These are phyloP conservation scores for Oreochromis grahami DNA, from an alignment of 2,797 vertebrate genomes.

Conservation along the genomic window DNA sequence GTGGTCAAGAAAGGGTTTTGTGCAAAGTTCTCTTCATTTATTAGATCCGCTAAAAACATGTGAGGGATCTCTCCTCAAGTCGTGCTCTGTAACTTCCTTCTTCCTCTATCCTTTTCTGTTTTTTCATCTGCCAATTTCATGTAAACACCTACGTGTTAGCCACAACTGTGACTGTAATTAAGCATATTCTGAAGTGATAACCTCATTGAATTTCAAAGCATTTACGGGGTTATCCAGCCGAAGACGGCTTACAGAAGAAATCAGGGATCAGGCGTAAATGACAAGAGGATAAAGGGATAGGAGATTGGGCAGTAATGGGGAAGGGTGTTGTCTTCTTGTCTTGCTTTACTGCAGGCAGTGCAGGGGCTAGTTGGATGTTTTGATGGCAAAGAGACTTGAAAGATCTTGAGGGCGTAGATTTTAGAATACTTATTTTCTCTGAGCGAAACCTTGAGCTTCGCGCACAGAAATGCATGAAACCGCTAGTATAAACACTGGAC, in stretches of 20 bases:
- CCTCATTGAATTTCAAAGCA: slow-evolving; percentile 40
- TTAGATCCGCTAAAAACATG: slow-evolving; percentile 3
- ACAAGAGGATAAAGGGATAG: slow-evolving; percentile 63
- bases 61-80: neutral
- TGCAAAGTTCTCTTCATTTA: slow-evolving; percentile 1
- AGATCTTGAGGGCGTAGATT: neutral
- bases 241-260: slow-evolving; percentile 63
- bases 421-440: neutral
- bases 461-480: neutral
- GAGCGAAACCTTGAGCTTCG: neutral
- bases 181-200: slow-evolving; percentile 52
- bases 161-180: slow-evolving; percentile 49
- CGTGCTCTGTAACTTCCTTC: slow-evolving; percentile 23
- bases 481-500: neutral
- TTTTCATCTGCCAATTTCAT: neutral
- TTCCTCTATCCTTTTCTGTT: slow-evolving; percentile 29
- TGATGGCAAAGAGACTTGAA: slow-evolving; percentile 13
- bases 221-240: slow-evolving; percentile 58
- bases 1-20: neutral
- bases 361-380: neutral
- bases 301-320: slow-evolving; percentile 14
- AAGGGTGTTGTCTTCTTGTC: slow-evolving; percentile 2
- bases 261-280: slow-evolving; percentile 62
- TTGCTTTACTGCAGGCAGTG: slow-evolving; percentile 14
- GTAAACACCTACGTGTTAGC: slow-evolving; percentile 42